Conservation (phyloP, 2,113 vertebrate genomes). For the Callospermophilus lateralis region DNA sequence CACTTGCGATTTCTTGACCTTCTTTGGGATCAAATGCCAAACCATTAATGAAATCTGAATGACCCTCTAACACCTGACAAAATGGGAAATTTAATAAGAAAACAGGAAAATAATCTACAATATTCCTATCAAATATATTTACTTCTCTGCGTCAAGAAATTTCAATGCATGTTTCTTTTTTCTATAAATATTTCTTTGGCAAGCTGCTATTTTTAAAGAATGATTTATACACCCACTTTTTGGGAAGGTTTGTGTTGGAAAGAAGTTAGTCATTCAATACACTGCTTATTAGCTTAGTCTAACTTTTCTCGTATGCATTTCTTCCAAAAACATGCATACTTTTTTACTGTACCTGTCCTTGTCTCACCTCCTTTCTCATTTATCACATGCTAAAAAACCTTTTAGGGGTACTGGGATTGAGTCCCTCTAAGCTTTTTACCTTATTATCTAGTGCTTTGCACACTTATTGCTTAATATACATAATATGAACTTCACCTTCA, state of each 20-base stretch:
- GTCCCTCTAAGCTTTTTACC: not conserved
- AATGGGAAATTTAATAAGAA: slow-evolving; percentile 47
- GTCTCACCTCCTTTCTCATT: slow-evolving; percentile 41
- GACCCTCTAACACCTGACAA: slow-evolving; percentile 94
- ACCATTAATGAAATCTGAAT: slow-evolving; percentile 96
- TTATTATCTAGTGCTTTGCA: not conserved
- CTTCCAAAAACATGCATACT: slow-evolving; percentile 34
- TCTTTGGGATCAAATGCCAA: slow-evolving; percentile 96
- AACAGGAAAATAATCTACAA: slow-evolving; percentile 13
- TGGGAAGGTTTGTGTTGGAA: slow-evolving; percentile 68
- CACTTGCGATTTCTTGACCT: slow-evolving; percentile 96
- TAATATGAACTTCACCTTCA: not conserved
- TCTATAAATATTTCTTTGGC: slow-evolving; percentile 70
- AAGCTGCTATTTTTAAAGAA: slow-evolving; percentile 69
- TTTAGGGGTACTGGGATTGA: not conserved
- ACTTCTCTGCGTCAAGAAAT: slow-evolving; percentile 52
- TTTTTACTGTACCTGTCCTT: slow-evolving; percentile 55
- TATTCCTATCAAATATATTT: slow-evolving; percentile 47
- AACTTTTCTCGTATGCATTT: slow-evolving; percentile 55
- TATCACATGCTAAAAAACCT: not conserved
- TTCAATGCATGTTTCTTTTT: slow-evolving; percentile 51
- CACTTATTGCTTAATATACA: not conserved
- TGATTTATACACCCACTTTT: slow-evolving; percentile 66
- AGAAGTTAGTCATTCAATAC: slow-evolving; percentile 59
- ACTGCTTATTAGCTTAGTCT: slow-evolving; percentile 40